These are phyloP conservation scores for Vireo griseus DNA, from an alignment of 2,797 vertebrate genomes.

Conservation along the genomic window DNA sequence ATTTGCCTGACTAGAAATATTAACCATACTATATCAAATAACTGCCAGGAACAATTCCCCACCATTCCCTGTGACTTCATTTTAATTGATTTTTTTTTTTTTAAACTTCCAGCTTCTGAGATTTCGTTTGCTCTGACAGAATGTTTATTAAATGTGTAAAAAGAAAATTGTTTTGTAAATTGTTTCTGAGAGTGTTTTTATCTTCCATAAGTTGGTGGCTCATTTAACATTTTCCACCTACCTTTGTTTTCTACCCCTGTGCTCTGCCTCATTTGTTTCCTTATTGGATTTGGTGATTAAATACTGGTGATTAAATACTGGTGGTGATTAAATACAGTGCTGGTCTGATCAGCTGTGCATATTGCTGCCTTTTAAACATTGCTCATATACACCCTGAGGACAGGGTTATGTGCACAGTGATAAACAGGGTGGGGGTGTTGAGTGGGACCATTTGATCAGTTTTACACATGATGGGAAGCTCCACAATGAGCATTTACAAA, in stretches of 20 bases:
- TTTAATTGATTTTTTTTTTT: constrained; percentile 98
- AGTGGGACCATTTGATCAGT: constrained; percentile 19
- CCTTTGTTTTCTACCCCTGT: constrained; percentile 49
- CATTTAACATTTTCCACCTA: constrained; percentile 39
- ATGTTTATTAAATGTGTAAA: constrained; percentile 91
- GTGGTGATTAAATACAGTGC: constrained; percentile 54
- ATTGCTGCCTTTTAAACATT: constrained; percentile 39
- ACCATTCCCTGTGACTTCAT: constrained; percentile 86
- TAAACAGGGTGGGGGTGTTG: background rate
- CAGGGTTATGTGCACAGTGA: background rate
- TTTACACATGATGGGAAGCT: constrained; percentile 28
- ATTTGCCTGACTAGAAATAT: constrained; percentile 93
- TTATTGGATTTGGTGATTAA: constrained; percentile 59
- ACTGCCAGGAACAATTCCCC: constrained; percentile 93
- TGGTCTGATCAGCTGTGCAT: constrained; percentile 44
- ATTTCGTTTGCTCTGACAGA: constrained; percentile 90
- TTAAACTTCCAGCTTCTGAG: constrained; percentile 81
- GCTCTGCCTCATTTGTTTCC: constrained; percentile 42
- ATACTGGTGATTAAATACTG: constrained; percentile 57
- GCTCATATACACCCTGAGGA: constrained; percentile 17
- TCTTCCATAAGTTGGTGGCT: constrained; percentile 47
- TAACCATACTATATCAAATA: constrained; percentile 94
- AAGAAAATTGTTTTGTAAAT: constrained; percentile 88
- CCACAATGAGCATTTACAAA: constrained; percentile 16
- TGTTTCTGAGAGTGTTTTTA: constrained; percentile 73